Conservation (phyloP, 1,140 invertebrate species). For the Eulimnadia texana region DNA sequence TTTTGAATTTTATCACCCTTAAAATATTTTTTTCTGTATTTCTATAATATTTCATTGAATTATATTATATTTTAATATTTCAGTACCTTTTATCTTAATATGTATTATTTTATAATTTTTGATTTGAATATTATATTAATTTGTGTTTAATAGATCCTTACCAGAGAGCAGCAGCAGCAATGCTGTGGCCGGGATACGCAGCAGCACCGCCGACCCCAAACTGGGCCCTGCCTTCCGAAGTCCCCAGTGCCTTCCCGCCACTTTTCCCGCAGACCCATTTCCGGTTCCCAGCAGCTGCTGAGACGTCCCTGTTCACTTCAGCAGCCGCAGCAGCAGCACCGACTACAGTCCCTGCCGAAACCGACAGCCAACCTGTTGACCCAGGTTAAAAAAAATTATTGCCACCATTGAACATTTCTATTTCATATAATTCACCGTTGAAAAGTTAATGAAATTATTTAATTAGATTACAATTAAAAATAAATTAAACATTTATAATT, state of each 20-base stretch:
- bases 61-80: neutral
- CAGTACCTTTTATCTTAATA: neutral
- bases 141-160: conserved; percentile 1
- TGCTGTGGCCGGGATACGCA: conserved; percentile 1
- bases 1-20: neutral
- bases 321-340: neutral
- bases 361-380: too few relatives aligned
- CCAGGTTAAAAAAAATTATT: too few relatives aligned
- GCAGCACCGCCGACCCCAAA: neutral
- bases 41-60: neutral
- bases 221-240: neutral
- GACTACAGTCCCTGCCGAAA: neutral
- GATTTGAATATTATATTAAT: neutral
- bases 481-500: too few relatives aligned
- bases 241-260: neutral
- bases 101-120: neutral
- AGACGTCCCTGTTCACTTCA: neutral
- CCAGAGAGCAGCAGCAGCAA: neutral
- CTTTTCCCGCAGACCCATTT: neutral
- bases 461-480: too few relatives aligned
- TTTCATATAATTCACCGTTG: too few relatives aligned
- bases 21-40: neutral
- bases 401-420: too few relatives aligned
- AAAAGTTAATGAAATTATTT: too few relatives aligned
- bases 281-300: neutral